These are phyloP conservation scores for Halichoerus grypus DNA, from an alignment of 2,113 vertebrate species.

Conservation along the genomic window DNA sequence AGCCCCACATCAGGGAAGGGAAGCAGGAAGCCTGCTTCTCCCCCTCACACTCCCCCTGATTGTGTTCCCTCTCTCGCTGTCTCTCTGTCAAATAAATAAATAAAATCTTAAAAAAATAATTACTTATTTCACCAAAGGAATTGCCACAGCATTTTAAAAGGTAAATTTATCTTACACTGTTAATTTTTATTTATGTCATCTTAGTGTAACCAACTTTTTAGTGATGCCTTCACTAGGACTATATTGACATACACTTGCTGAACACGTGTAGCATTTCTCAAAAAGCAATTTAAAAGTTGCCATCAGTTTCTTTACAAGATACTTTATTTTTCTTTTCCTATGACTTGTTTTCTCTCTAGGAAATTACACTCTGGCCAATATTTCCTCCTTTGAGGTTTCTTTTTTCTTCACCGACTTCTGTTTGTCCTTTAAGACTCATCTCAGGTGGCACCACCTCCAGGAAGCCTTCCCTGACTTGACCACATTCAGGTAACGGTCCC, in stretches of 20 bases:
- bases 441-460: neutral
- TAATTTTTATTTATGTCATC: neutral
- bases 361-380: neutral
- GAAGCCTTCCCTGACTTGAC: neutral
- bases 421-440: neutral
- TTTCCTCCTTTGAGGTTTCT: conserved; percentile 6
- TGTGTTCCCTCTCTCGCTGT: no score
- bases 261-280: neutral
- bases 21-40: no score
- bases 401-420: conserved; percentile 42
- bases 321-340: neutral
- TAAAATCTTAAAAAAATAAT: no score
- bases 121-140: conserved; percentile 34
- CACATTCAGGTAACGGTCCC: neutral
- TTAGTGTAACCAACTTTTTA: neutral
- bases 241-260: neutral
- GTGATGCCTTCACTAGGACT: neutral
- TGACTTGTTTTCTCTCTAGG: neutral
- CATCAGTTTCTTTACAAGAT: conserved; percentile 29
- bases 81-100: no score
- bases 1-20: no score
- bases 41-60: no score
- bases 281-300: conserved; percentile 35
- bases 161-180: neutral
- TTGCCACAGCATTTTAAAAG: neutral